Percentiles rank a stretch among this genome's conserved stretches.
Conservation (phyloP, 1,140 invertebrate genomes). For the Procambarus virginalis region DNA sequence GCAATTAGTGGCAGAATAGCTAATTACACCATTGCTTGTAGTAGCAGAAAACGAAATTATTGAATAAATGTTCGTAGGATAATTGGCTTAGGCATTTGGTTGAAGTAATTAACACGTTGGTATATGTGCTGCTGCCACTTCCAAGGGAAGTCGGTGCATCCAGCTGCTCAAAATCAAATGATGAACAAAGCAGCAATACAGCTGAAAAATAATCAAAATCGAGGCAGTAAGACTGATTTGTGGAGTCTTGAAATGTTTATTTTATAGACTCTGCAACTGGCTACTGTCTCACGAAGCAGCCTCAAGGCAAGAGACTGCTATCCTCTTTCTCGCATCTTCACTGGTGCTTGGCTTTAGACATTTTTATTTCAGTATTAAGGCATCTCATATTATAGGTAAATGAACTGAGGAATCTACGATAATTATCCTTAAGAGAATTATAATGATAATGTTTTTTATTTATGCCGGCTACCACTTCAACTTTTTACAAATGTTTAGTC, state of each 20-base stretch:
- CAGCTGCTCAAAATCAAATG: slow-evolving; percentile 51
- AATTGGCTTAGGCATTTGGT: not conserved
- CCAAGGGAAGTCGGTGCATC: slow-evolving; percentile 28
- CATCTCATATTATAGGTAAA: not conserved
- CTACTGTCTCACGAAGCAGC: not conserved
- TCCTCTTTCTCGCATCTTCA: not conserved
- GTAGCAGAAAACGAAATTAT: not conserved
- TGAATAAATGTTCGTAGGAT: not conserved
- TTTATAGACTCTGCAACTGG: not conserved
- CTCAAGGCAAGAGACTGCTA: not conserved
- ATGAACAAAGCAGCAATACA: slow-evolving; percentile 4
- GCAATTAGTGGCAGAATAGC: not conserved
- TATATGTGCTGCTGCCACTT: not conserved
- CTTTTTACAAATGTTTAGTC: not conserved
- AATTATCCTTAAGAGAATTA: not conserved
- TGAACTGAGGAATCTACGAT: not conserved
- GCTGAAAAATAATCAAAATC: slow-evolving; percentile 40
- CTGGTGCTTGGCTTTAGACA: not conserved
- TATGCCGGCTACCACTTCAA: not conserved
- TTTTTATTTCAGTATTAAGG: not conserved
- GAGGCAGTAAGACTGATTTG: slow-evolving; percentile 10
- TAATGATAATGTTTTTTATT: slow-evolving; percentile 8
- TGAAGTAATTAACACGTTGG: not conserved
- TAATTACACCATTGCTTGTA: not conserved
- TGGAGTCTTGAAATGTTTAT: not conserved